Evolutionary conservation across 2,888 invertebrate genomes (phyloP).

Genomic region (Copidosoma aretas): DNA sequence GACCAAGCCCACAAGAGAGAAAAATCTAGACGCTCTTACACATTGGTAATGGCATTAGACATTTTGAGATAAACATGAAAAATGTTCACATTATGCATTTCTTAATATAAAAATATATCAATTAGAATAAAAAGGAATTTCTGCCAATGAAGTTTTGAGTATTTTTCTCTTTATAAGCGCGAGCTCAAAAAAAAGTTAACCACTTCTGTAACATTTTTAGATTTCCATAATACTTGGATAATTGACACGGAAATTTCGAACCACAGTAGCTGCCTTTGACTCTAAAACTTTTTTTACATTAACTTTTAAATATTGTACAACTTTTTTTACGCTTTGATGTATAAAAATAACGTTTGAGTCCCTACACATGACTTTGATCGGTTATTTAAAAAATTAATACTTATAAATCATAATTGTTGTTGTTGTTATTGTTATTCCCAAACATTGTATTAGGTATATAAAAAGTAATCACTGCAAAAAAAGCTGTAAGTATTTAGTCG

Average conservation of each 20-base stretch:
- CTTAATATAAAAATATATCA: not conserved
- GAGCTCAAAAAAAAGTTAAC: no score
- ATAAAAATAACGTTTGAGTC: constrained; percentile 14
- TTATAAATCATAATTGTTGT: no score
- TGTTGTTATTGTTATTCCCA: not conserved
- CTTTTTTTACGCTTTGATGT: not conserved
- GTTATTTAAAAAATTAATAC: no score
- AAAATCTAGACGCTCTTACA: constrained; percentile 22
- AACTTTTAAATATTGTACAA: no score
- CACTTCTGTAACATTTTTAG: not conserved
- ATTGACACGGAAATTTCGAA: not conserved
- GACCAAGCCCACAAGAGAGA: constrained; percentile 50
- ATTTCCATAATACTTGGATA: constrained; percentile 5
- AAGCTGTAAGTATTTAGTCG: not conserved
- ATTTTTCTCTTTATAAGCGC: no score
- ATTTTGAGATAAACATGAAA: not conserved
- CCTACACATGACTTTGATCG: not conserved
- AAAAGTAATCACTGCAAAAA: no score
- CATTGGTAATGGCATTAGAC: constrained; percentile 6
- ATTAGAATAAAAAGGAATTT: not conserved
- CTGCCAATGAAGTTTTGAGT: not conserved
- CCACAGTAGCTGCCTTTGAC: constrained; percentile 13
- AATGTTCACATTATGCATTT: not conserved
- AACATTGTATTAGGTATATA: not conserved
- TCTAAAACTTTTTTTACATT: not conserved